Evolutionary conservation across 2,797 vertebrate species (phyloP).

Genomic region (Carapus acus): DNA sequence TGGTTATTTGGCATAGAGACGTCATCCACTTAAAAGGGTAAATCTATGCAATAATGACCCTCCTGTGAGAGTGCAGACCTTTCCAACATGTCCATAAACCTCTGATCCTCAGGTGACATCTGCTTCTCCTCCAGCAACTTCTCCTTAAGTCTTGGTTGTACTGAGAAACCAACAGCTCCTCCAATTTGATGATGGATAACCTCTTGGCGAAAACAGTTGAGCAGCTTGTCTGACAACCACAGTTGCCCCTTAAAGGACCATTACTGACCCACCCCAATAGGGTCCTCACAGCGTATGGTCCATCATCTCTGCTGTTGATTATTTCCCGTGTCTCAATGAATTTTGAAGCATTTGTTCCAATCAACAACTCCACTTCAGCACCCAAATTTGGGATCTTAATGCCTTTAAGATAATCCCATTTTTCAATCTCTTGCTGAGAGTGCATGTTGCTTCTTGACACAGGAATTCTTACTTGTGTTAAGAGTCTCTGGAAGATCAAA

Average conservation of each 20-base stretch:
- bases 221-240: not conserved
- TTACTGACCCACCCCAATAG: conserved; percentile 23
- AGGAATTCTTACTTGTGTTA: conserved; percentile 5
- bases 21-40: conserved; percentile 2
- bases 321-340: conserved; percentile 17
- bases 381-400: conserved; percentile 3
- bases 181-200: conserved; percentile 16
- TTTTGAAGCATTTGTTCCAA: conserved; percentile 6
- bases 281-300: conserved; percentile 17
- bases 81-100: conserved; percentile 17
- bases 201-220: conserved; percentile 18
- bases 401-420: conserved; percentile 10
- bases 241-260: conserved; percentile 10
- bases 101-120: conserved; percentile 20
- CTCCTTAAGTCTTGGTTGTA: conserved; percentile 17
- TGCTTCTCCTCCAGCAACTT: conserved; percentile 11
- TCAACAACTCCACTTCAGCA: conserved; percentile 5
- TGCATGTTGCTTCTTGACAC: conserved; percentile 7
- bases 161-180: conserved; percentile 21
- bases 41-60: conserved; percentile 10
- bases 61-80: conserved; percentile 1
- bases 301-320: conserved; percentile 6
- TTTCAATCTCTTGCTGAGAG: not conserved
- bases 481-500: conserved; percentile 2
- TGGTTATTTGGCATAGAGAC: conserved; percentile 10